Base-by-base conservation (phyloP, 2,888 invertebrate genomes). In the Nineta flava region DNA sequence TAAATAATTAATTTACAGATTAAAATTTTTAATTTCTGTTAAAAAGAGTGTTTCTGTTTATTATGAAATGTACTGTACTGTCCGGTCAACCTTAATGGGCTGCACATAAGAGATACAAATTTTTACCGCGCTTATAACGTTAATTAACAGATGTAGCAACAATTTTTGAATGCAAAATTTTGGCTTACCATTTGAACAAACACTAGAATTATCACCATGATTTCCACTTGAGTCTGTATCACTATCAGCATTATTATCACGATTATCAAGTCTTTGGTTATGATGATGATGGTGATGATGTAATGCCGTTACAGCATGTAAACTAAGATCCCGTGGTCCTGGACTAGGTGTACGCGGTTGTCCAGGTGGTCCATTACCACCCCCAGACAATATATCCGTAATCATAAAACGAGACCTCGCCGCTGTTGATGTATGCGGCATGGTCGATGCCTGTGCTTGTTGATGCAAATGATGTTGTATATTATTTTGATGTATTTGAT, bases 371-470 rank as follows among this genome's bases (percentile, higher is more conserved):
- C 38, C 38, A 38, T 68, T 59, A 12, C 67, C 67, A 49, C 72
- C 73, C 47, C 76, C 76, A 48, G 79, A 79, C 57, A 90, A 73
- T 61, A 90, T 90, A 66, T 90, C 90, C 58, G 87, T 88, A 70
- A 90, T 90, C 87, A 90, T 88, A 71, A 90, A 90, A 56, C 87
- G 72, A 53, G 87, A 86, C 58, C 87, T 75, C 69, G 78, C 64
- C 74, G 77, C 63, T 75, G 72, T 66, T 73, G 74, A 66, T 72
- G 74, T 74, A 73, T 74, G 56, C 64, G 62, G 53, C 62, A 65
- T 58, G 60, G 60, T 58, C 57, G 66, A 55, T 53, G 56, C 51
- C 71, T 73, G 67, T 70, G 26, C 7, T 26, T 26, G 65, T 70
- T 41, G 41, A 41, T 41, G 41, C 15, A 41, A 41, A 41, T 41